Evolutionary conservation across 1,140 invertebrate genomes (phyloP).

Genomic region (Neodiprion virginianus): DNA sequence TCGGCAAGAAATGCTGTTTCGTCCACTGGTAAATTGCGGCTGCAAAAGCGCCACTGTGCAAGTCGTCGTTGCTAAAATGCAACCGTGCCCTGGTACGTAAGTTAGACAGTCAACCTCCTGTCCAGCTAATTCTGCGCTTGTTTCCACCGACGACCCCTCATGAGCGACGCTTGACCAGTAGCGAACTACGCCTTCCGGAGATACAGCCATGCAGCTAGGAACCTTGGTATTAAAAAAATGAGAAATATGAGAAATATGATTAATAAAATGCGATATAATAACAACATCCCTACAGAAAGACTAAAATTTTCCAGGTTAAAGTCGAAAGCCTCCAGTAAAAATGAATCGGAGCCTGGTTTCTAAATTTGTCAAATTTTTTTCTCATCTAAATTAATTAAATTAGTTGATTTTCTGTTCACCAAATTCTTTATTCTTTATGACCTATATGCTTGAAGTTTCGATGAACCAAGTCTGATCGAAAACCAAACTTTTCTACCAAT

Average conservation of each 20-base stretch:
- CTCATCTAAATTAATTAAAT: no score
- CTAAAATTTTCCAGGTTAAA: no score
- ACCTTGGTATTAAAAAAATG: slow-evolving; percentile 52
- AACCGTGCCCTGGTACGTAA: slow-evolving; percentile 74
- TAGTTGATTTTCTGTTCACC: no score
- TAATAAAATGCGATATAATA: not conserved
- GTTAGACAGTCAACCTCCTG: slow-evolving; percentile 84
- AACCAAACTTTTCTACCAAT: no score
- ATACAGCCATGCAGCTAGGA: slow-evolving; percentile 90
- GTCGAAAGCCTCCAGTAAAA: no score
- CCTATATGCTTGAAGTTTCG: no score
- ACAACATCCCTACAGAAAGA: no score
- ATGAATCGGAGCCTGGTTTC: no score
- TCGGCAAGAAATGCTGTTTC: slow-evolving; percentile 73
- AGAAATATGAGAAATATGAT: slow-evolving; percentile 1
- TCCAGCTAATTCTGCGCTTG: slow-evolving; percentile 78
- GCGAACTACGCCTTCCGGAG: slow-evolving; percentile 89
- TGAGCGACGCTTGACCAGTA: slow-evolving; percentile 92
- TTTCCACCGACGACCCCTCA: slow-evolving; percentile 85
- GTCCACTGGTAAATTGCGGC: slow-evolving; percentile 65
- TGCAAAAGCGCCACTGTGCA: slow-evolving; percentile 85
- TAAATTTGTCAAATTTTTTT: no score
- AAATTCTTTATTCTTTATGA: no score
- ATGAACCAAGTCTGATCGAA: no score
- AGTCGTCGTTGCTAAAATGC: slow-evolving; percentile 89